Conservation (phyloP, 2,797 vertebrate genomes). For the Meriones psammophilus region DNA sequence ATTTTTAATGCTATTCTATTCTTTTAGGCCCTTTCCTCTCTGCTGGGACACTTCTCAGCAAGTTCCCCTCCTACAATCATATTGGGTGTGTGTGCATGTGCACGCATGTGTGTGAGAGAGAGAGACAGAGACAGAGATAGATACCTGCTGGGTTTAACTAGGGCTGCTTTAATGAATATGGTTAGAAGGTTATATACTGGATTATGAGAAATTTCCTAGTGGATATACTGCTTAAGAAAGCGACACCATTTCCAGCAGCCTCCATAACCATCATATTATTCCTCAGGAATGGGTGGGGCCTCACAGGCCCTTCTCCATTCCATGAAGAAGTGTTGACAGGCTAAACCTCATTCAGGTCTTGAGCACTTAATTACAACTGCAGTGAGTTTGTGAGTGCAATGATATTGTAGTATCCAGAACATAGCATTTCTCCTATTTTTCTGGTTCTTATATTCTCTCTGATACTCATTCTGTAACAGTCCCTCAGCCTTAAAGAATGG, state of each 20-base stretch:
- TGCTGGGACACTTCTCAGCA: background rate
- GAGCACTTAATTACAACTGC: background rate
- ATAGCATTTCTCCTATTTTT: too few relatives aligned
- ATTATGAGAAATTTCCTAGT: background rate
- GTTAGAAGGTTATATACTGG: background rate
- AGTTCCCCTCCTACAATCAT: background rate
- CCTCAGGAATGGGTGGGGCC: background rate
- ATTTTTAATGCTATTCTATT: background rate
- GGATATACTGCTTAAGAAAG: background rate
- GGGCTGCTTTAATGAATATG: too few relatives aligned
- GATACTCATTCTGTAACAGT: background rate
- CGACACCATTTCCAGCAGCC: background rate
- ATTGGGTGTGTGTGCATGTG: background rate
- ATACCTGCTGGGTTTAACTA: background rate
- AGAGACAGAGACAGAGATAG: too few relatives aligned
- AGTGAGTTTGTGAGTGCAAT: background rate
- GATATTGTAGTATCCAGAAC: background rate
- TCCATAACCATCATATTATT: background rate
- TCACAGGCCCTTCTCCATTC: background rate
- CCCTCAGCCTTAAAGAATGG: background rate
- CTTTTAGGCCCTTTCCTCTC: background rate
- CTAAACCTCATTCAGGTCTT: background rate
- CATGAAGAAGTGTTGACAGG: background rate
- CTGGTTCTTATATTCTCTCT: background rate
- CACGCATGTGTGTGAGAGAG: background rate